Base-by-base conservation (phyloP, 1,140 invertebrate species). In the Chrysoperla carnea region DNA sequence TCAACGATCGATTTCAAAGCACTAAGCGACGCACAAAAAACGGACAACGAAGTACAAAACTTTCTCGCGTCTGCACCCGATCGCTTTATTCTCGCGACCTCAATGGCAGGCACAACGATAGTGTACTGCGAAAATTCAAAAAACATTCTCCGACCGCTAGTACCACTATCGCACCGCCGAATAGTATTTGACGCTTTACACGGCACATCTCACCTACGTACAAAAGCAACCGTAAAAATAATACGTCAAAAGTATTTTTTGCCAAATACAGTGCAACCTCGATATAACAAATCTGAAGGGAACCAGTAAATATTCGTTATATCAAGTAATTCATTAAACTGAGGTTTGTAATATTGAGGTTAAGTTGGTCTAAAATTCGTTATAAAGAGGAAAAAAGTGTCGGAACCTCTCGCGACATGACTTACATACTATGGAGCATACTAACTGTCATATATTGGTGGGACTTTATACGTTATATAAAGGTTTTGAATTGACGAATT, bases 221-320 rank as follows among this genome's bases (percentile, higher is more conserved):
- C 9, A 1, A 45, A 45, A 41, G 53, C 53, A 38, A 57, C 61
- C 8, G 41, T 42, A 6, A 55, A 57, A 45, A 44, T 64, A 14
- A 50, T 67, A 0, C 42, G 50, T 9, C 29, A 59, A 39, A 40
- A 54, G 42, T 68, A 52, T 44, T 57, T 68, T 8, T 68, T 64
- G 65, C 64, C 63, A 14, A 11, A 43, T 3, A n/a, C n/a, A n/a
- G n/a, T n/a, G n/a, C n/a, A n/a, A n/a, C n/a, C n/a, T n/a, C n/a
- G n/a, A n/a, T n/a, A n/a, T n/a, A n/a, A n/a, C n/a, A n/a, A n/a
- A n/a, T n/a, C n/a, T n/a, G n/a, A n/a, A n/a, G n/a, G n/a, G n/a
- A n/a, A n/a, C n/a, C n/a, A n/a, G n/a, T n/a, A n/a, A n/a, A n/a
- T n/a, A n/a, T n/a, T n/a, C n/a, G n/a, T n/a, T n/a, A n/a, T n/a